These are phyloP conservation scores for Dryoscopus gambensis DNA, from an alignment of 2,113 vertebrate genomes.

Conservation along the genomic window DNA sequence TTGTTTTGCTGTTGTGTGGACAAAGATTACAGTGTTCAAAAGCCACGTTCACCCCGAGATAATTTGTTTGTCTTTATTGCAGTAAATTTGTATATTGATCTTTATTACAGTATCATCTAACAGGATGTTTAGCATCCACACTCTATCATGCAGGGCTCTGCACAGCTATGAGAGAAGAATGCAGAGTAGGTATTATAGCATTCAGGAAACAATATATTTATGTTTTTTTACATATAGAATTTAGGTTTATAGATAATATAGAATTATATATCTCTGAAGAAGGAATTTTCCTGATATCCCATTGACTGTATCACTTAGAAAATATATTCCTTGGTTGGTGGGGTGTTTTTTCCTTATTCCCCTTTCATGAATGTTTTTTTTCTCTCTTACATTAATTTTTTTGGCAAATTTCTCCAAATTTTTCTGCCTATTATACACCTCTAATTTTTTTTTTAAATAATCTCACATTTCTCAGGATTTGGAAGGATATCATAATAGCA, in stretches of 20 bases:
- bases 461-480: background rate
- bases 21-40: background rate
- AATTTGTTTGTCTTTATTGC: background rate
- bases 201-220: background rate
- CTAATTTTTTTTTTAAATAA: background rate
- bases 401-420: background rate
- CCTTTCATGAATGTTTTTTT: background rate
- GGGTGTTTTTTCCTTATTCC: background rate
- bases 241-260: background rate
- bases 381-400: background rate
- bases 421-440: background rate
- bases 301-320: background rate
- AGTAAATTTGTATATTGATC: background rate
- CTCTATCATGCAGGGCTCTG: background rate
- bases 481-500: background rate
- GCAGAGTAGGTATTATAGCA: background rate
- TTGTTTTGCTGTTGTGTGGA: background rate
- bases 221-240: background rate
- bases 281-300: background rate
- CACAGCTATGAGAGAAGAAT: background rate
- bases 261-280: background rate
- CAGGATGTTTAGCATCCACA: background rate
- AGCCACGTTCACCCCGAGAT: background rate
- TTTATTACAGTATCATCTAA: background rate
- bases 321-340: background rate